phyloP scores from a whole-genome alignment of 2,113 vertebrate genomes.

The Zingel zingel region DNA sequence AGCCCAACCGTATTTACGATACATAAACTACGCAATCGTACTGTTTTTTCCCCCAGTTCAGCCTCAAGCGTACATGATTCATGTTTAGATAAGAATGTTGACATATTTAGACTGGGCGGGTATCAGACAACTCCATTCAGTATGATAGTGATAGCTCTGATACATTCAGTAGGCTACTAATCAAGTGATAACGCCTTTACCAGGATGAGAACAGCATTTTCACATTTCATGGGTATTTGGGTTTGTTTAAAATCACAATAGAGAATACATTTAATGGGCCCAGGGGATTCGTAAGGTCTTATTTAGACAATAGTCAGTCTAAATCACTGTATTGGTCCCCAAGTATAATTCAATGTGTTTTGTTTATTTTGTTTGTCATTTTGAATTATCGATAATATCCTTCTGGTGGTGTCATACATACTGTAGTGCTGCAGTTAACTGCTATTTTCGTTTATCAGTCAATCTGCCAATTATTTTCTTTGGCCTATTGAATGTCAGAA shows the following conservation, averaged over 20 bases:
- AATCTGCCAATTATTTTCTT: slow-evolving; percentile 1
- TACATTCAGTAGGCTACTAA: neutral
- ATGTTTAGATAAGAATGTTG: slow-evolving; percentile 47
- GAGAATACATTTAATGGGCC: slow-evolving; percentile 4
- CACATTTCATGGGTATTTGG: neutral
- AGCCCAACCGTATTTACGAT: neutral
- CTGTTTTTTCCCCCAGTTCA: neutral
- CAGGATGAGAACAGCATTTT: neutral
- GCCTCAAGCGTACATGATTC: slow-evolving; percentile 21
- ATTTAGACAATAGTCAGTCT: neutral
- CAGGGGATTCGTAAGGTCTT: neutral
- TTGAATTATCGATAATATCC: neutral
- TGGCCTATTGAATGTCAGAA: neutral
- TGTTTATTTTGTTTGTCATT: neutral
- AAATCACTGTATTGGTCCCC: neutral
- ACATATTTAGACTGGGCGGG: slow-evolving; percentile 52
- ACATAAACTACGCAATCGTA: neutral
- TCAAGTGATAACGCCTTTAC: slow-evolving; percentile 1
- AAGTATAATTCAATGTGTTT: neutral
- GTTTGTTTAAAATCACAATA: neutral
- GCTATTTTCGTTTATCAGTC: neutral
- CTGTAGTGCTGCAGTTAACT: neutral
- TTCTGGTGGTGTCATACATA: neutral
- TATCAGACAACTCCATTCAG: slow-evolving; percentile 16
- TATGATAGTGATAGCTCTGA: neutral